phyloP scores from a whole-genome alignment of 2,113 vertebrate genomes.

The Otocyon megalotis region DNA sequence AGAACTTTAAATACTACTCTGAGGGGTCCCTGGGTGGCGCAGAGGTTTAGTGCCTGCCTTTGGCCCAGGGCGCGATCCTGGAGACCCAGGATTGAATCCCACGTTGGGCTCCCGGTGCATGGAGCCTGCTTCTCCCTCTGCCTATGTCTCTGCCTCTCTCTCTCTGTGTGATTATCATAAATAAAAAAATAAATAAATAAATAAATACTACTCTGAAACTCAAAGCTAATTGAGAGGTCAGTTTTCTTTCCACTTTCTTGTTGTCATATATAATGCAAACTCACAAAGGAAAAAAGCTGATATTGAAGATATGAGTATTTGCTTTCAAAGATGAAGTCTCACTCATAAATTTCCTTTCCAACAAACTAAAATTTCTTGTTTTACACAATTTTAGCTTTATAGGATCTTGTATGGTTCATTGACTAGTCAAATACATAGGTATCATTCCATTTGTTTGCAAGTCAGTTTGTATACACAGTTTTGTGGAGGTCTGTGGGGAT shows the following conservation, averaged over 20 bases:
- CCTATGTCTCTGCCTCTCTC: too few species aligned
- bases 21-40: too few species aligned
- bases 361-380: slow-evolving; percentile 9
- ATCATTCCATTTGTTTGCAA: slow-evolving; percentile 48
- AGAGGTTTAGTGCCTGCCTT: too few species aligned
- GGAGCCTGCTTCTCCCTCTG: too few species aligned
- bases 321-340: slow-evolving; percentile 38
- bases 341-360: slow-evolving; percentile 5
- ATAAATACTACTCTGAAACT: slow-evolving; percentile 50
- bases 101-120: too few species aligned
- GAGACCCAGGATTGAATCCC: too few species aligned
- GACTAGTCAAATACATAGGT: slow-evolving; percentile 32
- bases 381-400: slow-evolving; percentile 70
- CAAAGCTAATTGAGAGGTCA: background rate
- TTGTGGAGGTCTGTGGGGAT: background rate
- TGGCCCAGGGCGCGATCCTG: too few species aligned
- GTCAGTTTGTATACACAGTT: slow-evolving; percentile 38
- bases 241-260: background rate
- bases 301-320: background rate
- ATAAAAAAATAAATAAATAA: too few species aligned
- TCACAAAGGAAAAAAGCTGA: background rate
- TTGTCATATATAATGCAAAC: slow-evolving; percentile 39
- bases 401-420: slow-evolving; percentile 31
- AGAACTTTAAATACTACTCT: slow-evolving; percentile 62
- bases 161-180: too few species aligned